Evolutionary conservation across 1,140 invertebrate genomes (phyloP), one percentile per base, ranked within the genome.

Genomic region (Hylyphantes graminicola): DNA sequence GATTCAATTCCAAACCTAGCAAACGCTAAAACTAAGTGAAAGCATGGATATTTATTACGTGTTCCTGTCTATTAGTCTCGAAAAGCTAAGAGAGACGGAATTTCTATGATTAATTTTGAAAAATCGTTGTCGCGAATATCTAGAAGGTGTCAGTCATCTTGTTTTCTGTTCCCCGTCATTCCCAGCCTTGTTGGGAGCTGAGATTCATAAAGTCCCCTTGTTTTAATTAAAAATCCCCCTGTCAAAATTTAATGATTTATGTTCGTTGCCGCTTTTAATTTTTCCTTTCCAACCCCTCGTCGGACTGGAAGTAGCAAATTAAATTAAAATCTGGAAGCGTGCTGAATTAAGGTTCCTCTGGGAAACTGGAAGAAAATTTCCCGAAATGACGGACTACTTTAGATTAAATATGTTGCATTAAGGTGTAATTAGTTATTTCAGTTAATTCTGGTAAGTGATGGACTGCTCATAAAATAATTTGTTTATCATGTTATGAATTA

Each of bases 151-250:
- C 77, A 80, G 68, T 80, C 77, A 80, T 70, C 65, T 51, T 80
- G 77, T 80, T 80, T 80, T 70, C 77, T 61, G 63, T 57, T 48
- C 63, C 63, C 54, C 50, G n/a, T 10, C 48, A 48, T 35, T 35
- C 35, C 21, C 53, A 21, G 53, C 50, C 11, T 57, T 55, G 35
- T 48, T 6, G 35, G 12, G 48, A 53, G 21, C 72, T 35, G 54
- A 59, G 63, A 78, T 80, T 80, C 77, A 68, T 80, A 80, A 80
- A 70, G 65, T 35, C 50, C 53, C 50, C 77, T 35, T 80, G 77
- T 80, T 80, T 80, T 80, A 80, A 80, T 80, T 80, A 80, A 80
- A 80, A 80, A 80, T 80, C 77, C 70, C 70, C 77, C 77, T 80
- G 77, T 80, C 77, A 80, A 70, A 80, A 80, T 80, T 80, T 59